These are phyloP conservation scores for Fabriciana adippe DNA, from an alignment of 2,888 invertebrate genomes.

Conservation along the genomic window DNA sequence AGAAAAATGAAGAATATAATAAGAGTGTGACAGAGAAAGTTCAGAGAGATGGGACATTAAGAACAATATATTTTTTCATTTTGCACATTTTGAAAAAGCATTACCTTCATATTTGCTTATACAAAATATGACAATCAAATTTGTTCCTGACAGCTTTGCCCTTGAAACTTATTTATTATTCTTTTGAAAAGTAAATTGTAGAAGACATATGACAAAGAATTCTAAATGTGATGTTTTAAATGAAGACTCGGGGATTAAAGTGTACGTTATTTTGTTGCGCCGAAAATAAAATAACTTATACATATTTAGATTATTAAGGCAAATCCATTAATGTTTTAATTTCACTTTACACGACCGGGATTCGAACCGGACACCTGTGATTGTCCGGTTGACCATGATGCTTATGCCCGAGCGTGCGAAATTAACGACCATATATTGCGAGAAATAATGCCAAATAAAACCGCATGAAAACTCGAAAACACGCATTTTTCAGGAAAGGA, in stretches of 20 bases:
- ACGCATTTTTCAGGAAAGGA: no score
- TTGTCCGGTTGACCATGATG: no score
- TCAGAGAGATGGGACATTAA: background rate
- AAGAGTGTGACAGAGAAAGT: background rate
- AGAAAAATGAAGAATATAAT: background rate
- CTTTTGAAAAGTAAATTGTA: slow-evolving; percentile 26
- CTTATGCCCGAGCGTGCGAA: no score
- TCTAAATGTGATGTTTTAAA: slow-evolving; percentile 20
- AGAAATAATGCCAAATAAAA: no score
- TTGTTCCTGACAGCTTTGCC: background rate
- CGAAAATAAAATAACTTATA: slow-evolving; percentile 14
- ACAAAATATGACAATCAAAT: background rate
- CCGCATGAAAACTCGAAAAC: no score
- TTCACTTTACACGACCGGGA: no score
- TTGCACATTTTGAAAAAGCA: background rate
- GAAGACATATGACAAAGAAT: slow-evolving; percentile 26
- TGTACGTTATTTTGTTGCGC: background rate
- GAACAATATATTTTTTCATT: background rate
- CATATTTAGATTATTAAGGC: background rate
- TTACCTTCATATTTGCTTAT: no score
- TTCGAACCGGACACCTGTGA: no score
- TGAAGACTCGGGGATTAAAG: background rate
- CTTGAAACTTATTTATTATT: slow-evolving; percentile 30
- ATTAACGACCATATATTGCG: no score
- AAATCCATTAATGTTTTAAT: background rate